Base-by-base conservation (phyloP, 1,140 invertebrate genomes). In the Drosophila saltans region DNA sequence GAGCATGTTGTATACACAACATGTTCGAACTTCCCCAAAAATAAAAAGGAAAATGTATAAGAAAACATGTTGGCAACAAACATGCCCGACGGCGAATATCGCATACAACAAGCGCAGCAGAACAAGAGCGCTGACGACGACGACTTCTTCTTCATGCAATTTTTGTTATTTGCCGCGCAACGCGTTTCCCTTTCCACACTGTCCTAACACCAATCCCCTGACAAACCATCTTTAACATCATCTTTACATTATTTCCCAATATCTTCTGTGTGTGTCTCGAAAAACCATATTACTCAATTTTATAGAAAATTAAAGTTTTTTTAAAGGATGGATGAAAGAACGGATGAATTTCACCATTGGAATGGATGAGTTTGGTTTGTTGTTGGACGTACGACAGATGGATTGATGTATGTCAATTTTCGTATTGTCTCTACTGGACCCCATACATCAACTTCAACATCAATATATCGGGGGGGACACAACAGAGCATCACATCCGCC, bases 1-100 rank as follows among this genome's bases (percentile, higher is more conserved):
- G 21, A 65, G 8, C 72, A 60, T 59, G 56, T 39, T 58, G 33
- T n/a, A 10, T 7, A 40, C 16, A 2, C 16, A 61, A 60, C 69
- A 43, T 64, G 66, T 16, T 65, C n/a, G 10, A 10, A 41, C 16
- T 16, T 16, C 16, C 16, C 16, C 16, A 62, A 41, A 1, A 11
- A 21, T 3, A 48, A 10, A 5, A 26, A 21, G 6, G 1, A 36
- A 36, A 36, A 36, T 1, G 33, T 4, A 36, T 36, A 36, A 52
- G 16, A 3, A n/a, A 26, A 52, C 21, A 43, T 43, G 45, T 52
- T 52, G 21, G 21, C 45, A 52, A 52, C 45, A 52, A 52, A 52
- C 45, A 52, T 52, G 45, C 24, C 21, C 2, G 45, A 52, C 45
- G 26, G 45, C 45, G 41, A 10, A 41, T 11, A 41, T 10, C 10